Conservation (phyloP, 2,888 invertebrate species). For the Panorpa germanica region DNA sequence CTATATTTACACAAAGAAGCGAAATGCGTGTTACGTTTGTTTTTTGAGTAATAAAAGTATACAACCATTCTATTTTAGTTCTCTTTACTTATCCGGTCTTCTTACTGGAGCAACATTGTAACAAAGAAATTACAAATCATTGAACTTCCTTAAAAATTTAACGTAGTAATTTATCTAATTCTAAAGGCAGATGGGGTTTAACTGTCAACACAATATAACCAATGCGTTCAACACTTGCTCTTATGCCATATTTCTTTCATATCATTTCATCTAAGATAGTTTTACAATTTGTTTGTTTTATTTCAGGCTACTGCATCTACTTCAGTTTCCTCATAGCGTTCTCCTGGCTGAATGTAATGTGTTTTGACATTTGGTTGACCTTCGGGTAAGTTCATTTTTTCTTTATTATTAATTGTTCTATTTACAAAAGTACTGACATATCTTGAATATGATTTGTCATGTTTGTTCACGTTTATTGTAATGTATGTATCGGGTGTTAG, state of each 20-base stretch:
- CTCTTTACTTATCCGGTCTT: too few relatives aligned
- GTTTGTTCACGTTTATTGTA: too few relatives aligned
- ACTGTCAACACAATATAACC: constrained; percentile 7
- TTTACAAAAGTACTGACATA: background rate
- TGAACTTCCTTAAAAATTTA: too few relatives aligned
- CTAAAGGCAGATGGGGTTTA: constrained; percentile 11
- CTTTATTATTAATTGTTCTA: background rate
- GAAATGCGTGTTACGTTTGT: too few relatives aligned
- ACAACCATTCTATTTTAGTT: too few relatives aligned
- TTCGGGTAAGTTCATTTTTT: constrained; percentile 60
- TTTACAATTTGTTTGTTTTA: constrained; percentile 12
- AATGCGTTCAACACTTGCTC: constrained; percentile 6
- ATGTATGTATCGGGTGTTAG: too few relatives aligned
- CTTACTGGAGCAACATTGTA: too few relatives aligned
- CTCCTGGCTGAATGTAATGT: constrained; percentile 62
- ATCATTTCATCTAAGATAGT: background rate
- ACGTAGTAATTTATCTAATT: too few relatives aligned
- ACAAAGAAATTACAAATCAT: too few relatives aligned
- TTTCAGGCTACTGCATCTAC: constrained; percentile 45
- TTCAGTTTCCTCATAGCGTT: constrained; percentile 52
- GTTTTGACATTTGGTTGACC: constrained; percentile 68
- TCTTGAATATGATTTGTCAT: too few relatives aligned
- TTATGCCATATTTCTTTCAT: constrained; percentile 5
- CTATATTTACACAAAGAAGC: too few relatives aligned
- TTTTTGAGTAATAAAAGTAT: too few relatives aligned